Conservation (phyloP, 2,888 invertebrate species). For the Parthenolecanium corni region DNA sequence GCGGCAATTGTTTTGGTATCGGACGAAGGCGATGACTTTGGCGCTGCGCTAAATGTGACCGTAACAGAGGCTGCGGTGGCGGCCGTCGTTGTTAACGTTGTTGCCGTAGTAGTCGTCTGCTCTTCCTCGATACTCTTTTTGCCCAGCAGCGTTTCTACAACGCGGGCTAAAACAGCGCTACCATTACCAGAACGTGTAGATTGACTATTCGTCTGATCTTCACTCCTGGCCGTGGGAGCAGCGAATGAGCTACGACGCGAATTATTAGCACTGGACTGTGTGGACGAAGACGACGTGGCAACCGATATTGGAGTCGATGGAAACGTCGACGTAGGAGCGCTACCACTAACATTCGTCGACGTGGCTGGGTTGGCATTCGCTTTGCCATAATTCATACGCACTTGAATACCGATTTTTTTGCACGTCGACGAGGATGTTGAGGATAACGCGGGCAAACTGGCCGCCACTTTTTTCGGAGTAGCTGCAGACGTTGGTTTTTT, state of each 20-base stretch:
- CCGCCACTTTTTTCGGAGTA: conserved; percentile 6
- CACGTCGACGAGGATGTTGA: not conserved
- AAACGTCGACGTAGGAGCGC: not conserved
- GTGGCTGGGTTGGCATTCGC: conserved; percentile 5
- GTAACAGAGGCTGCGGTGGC: no score
- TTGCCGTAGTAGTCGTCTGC: not conserved
- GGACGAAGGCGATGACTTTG: no score
- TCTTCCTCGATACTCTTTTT: not conserved
- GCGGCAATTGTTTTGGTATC: no score
- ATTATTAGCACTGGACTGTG: conserved; percentile 5
- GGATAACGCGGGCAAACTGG: not conserved
- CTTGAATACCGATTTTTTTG: conserved; percentile 32
- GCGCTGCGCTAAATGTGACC: no score
- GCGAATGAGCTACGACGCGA: conserved; percentile 8
- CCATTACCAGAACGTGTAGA: conserved; percentile 2
- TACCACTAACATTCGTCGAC: not conserved
- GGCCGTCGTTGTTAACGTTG: no score
- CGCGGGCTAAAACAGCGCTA: not conserved
- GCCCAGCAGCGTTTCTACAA: conserved; percentile 5
- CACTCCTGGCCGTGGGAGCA: not conserved
- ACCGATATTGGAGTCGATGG: not conserved
- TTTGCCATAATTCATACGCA: conserved; percentile 32
- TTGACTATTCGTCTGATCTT: not conserved
- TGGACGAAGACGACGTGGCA: not conserved
- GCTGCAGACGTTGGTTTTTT: not conserved